Percentiles rank a stretch among this genome's conserved stretches.
phyloP scores from a whole-genome alignment of 2,888 invertebrate species.

The Phengaris alcon region DNA sequence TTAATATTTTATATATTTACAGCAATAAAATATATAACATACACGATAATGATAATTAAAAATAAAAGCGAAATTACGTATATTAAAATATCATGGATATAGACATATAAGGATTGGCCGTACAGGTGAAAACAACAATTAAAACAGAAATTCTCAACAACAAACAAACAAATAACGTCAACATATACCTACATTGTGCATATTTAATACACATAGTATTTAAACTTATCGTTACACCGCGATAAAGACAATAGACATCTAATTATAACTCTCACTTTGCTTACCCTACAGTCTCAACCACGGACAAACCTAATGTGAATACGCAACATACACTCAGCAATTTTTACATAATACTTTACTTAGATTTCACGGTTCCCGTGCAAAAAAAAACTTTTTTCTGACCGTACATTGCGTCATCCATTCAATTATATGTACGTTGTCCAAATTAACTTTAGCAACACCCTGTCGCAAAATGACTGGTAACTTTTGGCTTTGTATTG shows the following conservation, averaged over 20 bases:
- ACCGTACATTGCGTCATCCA: neutral
- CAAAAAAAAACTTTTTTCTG: neutral
- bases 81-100: neutral
- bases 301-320: neutral
- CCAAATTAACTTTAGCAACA: constrained; percentile 19
- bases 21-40: neutral
- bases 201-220: neutral
- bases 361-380: too few relatives aligned
- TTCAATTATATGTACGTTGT: neutral
- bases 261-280: constrained; percentile 10
- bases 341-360: too few relatives aligned
- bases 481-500: constrained; percentile 34
- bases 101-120: constrained; percentile 6
- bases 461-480: constrained; percentile 19
- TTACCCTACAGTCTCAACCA: constrained; percentile 6
- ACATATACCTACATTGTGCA: constrained; percentile 7
- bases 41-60: neutral
- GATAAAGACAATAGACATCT: neutral
- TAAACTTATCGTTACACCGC: too few relatives aligned
- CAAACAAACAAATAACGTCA: constrained; percentile 13
- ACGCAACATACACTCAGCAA: neutral
- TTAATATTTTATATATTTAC: neutral
- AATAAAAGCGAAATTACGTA: constrained; percentile 15
- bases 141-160: neutral
- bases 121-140: neutral